Evolutionary conservation across 2,113 vertebrate species (phyloP).

Genomic region (Phyllostomus hastatus): DNA sequence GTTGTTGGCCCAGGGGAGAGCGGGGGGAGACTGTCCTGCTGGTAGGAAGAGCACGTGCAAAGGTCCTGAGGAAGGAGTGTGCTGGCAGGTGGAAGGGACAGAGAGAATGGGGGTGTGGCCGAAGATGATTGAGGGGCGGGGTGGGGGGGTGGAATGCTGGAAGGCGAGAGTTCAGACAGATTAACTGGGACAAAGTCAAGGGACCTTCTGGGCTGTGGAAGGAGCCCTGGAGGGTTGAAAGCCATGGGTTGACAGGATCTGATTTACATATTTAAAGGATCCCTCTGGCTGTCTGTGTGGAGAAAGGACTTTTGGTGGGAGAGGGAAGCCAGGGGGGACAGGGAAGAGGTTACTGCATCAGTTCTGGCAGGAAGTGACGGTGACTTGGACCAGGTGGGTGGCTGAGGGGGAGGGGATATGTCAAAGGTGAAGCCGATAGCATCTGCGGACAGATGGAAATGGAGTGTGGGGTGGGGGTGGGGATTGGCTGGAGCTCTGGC

Average conservation of each 20-base stretch:
- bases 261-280: background rate
- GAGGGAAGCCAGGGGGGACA: background rate
- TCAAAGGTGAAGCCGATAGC: background rate
- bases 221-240: background rate
- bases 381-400: background rate
- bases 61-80: background rate
- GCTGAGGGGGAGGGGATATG: background rate
- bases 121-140: background rate
- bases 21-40: background rate
- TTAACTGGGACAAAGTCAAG: background rate
- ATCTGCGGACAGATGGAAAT: background rate
- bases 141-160: background rate
- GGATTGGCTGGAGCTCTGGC: background rate
- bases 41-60: background rate
- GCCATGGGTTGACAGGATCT: background rate
- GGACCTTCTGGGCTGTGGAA: background rate
- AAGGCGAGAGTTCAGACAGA: background rate
- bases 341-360: background rate
- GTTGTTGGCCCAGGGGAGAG: background rate
- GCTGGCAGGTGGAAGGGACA: background rate
- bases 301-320: background rate
- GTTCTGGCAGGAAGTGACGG: background rate
- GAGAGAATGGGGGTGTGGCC: background rate
- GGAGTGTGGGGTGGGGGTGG: background rate
- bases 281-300: background rate